Base-by-base conservation (phyloP, 1,140 invertebrate genomes). In the Littorina saxatilis region DNA sequence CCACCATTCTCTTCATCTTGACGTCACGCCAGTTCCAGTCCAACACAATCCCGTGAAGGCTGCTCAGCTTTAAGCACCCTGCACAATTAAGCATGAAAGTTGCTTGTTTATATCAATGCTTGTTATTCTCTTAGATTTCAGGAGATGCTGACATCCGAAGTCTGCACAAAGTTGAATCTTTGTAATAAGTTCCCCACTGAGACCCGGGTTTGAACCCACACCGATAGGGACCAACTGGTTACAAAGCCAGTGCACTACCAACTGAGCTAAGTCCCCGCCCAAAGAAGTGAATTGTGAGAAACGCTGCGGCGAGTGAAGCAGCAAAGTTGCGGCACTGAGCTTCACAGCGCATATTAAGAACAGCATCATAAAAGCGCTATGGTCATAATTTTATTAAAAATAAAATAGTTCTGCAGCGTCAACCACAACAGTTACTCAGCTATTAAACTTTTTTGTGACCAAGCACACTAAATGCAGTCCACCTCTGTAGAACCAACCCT, bases 1-100 rank as follows among this genome's bases (percentile, higher is more conserved):
- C 90, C 50, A 86, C 79, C 72, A 91, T 80, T 40, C 88, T 82
- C 52, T 88, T 88, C n/a, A 88, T 75, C 68, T 91, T 91, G 13
- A 86, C 58, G 61, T 91, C 88, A 13, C 91, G 80, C 89, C 89
- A 91, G 80, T 90, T 91, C 88, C 87, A 91, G 82, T 91, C 91
- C 15, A 91, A 58, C 27, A 91, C 85, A 1, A 91, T 68, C 11
- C 84, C 85, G 27, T 72, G 82, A 13, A 90, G 23, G 52, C 82
- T 84, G 11, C 89, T 84, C 20, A 90, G 66, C 35, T 89, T 86
- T 52, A 91, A 79, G 39, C 85, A 75, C 32, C 87, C 91, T 91
- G 81, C 68, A 86, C 83, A 55, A 29, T n/a, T n/a, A n/a, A n/a
- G n/a, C n/a, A n/a, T n/a, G 15, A 37, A 23, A 23, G 23, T 32